Base-by-base conservation (phyloP, 2,888 invertebrate species). In the Embidobia sp. region DNA sequence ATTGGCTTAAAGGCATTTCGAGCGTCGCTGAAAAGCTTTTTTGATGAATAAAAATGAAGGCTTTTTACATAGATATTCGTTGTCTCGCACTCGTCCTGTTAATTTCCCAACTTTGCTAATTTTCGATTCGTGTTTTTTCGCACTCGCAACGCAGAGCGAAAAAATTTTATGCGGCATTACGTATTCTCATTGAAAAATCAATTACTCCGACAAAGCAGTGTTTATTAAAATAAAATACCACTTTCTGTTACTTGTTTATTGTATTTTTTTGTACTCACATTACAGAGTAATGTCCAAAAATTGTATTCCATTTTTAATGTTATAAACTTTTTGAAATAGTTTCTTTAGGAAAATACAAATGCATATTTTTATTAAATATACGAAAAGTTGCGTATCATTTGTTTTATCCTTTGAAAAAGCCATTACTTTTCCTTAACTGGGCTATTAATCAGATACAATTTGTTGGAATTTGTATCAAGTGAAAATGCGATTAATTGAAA, bases 1-100 rank as follows among this genome's bases (percentile, higher is more conserved):
- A 74, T 67, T 61, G 67, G 59, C 59, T 74, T 74, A 66, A 59
- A 35, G 73, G 46, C 44, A 66, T 51, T 59, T 49, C 37, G 53
- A 27, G n/a, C 16, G 53, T 33, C 22, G 27, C 2, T 37, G 53
- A 35, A 67, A 75, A 67, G 63, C 31, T 61, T 67, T 66, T 69
- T 75, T 61, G 67, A 67, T 63, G 75, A 75, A 75, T 67, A 75
- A 75, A 63, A 67, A 63, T 67, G 67, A 61, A 67, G 59, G 66
- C 53, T 59, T 66, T 73, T 53, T 74, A 53, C 73, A 61, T 51
- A 57, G 55, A 64, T 64, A 64, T 59, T 29, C 61, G 61, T 74
- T 74, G 59, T 66, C 53, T 51, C 40, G 66, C 46, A 22, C 16
- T 53, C 53, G 33, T 37, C 19, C 13, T 44, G 49, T 49, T 66